Percentiles rank a stretch among this genome's conserved stretches.
phyloP scores from a whole-genome alignment of 1,140 invertebrate species.

The Heliothis virescens region DNA sequence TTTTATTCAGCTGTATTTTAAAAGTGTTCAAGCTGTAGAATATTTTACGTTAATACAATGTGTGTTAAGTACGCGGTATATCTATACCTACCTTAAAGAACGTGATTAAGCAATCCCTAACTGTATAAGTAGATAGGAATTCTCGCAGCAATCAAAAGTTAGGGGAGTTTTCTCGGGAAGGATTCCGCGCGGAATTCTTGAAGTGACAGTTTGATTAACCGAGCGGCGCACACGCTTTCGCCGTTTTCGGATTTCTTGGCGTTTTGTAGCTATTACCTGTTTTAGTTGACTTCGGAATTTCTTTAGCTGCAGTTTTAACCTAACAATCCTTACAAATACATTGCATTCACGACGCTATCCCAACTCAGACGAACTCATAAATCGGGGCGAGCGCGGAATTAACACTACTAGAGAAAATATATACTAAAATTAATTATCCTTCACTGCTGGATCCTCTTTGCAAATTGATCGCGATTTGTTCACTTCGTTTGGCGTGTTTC shows the following conservation, averaged over 20 bases:
- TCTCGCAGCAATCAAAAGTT: slow-evolving; percentile 84
- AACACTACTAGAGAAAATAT: slow-evolving; percentile 42
- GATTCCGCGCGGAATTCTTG: slow-evolving; percentile 84
- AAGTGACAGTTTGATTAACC: slow-evolving; percentile 86
- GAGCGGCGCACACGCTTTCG: slow-evolving; percentile 79
- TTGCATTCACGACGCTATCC: slow-evolving; percentile 24
- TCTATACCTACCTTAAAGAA: slow-evolving; percentile 52
- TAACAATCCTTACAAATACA: slow-evolving; percentile 46
- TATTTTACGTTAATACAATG: slow-evolving; percentile 17
- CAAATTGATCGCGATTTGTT: slow-evolving; percentile 76
- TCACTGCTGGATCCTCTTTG: slow-evolving; percentile 55
- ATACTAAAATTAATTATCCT: slow-evolving; percentile 60
- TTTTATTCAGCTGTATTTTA: slow-evolving; percentile 49
- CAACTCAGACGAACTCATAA: slow-evolving; percentile 36
- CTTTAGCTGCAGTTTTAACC: slow-evolving; percentile 50
- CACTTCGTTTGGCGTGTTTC: slow-evolving; percentile 66
- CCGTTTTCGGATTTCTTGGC: slow-evolving; percentile 78
- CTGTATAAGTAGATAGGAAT: slow-evolving; percentile 78
- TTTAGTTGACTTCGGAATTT: slow-evolving; percentile 68
- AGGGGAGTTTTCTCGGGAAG: slow-evolving; percentile 78
- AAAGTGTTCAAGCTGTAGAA: slow-evolving; percentile 14
- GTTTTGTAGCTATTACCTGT: slow-evolving; percentile 72
- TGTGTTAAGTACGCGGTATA: slow-evolving; percentile 21
- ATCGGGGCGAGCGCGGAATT: slow-evolving; percentile 14
- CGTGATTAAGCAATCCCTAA: slow-evolving; percentile 80